Evolutionary conservation across 2,888 invertebrate genomes (phyloP).

Genomic region (Leptogaster cylindrica): DNA sequence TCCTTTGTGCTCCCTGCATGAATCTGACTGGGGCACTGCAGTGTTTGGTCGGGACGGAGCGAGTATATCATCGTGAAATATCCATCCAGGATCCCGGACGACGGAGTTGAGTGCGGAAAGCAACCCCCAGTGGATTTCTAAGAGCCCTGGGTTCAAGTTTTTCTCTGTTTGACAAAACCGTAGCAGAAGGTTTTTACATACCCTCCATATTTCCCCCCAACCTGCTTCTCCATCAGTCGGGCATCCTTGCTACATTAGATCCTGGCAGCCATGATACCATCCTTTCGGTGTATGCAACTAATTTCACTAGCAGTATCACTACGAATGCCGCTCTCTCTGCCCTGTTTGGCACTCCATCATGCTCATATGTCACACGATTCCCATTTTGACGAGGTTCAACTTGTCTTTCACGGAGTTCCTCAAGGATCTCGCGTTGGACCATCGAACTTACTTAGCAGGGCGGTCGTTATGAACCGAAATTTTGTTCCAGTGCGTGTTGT

Average conservation of each 20-base stretch:
- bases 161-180: constrained; percentile 31
- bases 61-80: constrained; percentile 23
- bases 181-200: constrained; percentile 35
- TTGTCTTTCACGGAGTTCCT: constrained; percentile 27
- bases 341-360: constrained; percentile 20
- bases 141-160: constrained; percentile 31
- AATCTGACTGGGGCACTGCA: background rate
- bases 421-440: constrained; percentile 18
- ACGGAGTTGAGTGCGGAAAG: constrained; percentile 18
- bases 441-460: constrained; percentile 14
- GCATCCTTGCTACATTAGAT: background rate
- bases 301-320: constrained; percentile 2
- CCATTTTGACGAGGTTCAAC: background rate
- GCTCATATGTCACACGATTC: constrained; percentile 20
- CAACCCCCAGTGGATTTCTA: constrained; percentile 26
- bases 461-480: background rate
- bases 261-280: constrained; percentile 23
- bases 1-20: constrained; percentile 30
- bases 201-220: constrained; percentile 4
- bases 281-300: background rate
- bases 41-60: background rate
- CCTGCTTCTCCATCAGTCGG: background rate
- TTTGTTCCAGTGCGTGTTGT: background rate
- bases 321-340: constrained; percentile 8
- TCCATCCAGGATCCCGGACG: background rate